These are phyloP conservation scores for Ctenomys sociabilis DNA, from an alignment of 2,113 vertebrate genomes.

Conservation along the genomic window DNA sequence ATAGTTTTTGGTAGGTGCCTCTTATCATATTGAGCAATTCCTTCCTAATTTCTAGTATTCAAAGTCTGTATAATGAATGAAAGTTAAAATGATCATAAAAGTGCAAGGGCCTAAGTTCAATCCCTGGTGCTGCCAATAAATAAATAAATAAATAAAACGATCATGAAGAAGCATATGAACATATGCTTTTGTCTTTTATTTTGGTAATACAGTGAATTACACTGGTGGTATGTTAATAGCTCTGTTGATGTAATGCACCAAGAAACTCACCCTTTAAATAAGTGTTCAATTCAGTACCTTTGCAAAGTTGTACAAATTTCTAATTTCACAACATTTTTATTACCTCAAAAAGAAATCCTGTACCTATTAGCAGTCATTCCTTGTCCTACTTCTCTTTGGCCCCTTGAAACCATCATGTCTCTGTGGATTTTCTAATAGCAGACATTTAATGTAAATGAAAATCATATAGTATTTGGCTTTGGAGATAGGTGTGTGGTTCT, in stretches of 20 bases:
- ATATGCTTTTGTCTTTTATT: not conserved
- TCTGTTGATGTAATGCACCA: not conserved
- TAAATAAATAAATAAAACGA: too few species aligned
- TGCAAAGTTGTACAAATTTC: not conserved
- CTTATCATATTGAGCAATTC: not conserved
- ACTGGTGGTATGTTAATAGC: slow-evolving; percentile 39
- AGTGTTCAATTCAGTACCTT: not conserved
- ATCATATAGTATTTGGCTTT: not conserved
- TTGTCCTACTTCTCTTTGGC: not conserved
- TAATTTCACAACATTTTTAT: slow-evolving; percentile 39
- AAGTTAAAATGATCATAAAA: slow-evolving; percentile 28
- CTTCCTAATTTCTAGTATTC: not conserved
- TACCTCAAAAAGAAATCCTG: not conserved
- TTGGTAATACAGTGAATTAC: not conserved
- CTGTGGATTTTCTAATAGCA: not conserved
- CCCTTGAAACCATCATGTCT: not conserved
- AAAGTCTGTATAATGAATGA: not conserved
- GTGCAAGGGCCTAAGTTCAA: too few species aligned
- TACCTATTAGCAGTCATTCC: not conserved
- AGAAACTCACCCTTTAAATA: slow-evolving; percentile 16
- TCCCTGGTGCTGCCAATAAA: too few species aligned
- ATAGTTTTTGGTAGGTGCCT: not conserved
- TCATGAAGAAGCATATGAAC: not conserved
- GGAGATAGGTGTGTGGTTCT: not conserved
- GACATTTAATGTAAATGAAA: slow-evolving; percentile 5